Evolutionary conservation across 2,888 invertebrate species (phyloP).

Genomic region (Drosophila robusta): DNA sequence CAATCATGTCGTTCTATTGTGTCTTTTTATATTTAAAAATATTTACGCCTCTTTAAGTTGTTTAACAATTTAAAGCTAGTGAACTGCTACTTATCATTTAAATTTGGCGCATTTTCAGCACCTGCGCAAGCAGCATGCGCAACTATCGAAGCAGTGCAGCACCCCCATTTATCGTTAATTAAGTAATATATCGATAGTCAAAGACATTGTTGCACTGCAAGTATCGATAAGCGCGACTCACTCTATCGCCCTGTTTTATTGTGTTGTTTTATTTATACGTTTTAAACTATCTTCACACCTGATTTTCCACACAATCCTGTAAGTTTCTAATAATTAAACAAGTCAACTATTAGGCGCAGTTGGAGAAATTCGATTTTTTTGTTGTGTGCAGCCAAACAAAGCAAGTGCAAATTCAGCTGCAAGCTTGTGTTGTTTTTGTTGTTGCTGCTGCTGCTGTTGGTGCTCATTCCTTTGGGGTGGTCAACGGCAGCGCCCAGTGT

Average conservation of each 20-base stretch:
- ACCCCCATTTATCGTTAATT: constrained; percentile 9
- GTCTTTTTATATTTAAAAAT: constrained; percentile 6
- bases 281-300: constrained; percentile 60
- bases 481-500: constrained; percentile 30
- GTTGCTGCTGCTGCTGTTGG: constrained; percentile 30
- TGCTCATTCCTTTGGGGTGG: constrained; percentile 46
- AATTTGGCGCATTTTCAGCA: constrained; percentile 31
- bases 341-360: constrained; percentile 22
- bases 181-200: constrained; percentile 32
- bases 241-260: constrained; percentile 64
- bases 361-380: constrained; percentile 9
- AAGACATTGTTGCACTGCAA: constrained; percentile 48
- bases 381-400: constrained; percentile 41
- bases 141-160: constrained; percentile 39
- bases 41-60: constrained; percentile 45
- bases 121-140: constrained; percentile 40
- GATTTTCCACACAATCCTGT: constrained; percentile 63
- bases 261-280: constrained; percentile 71
- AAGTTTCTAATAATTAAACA: constrained; percentile 64
- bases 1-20: constrained; percentile 54
- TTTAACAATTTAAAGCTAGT: constrained; percentile 8
- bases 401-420: constrained; percentile 69
- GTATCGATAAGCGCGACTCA: constrained; percentile 56
- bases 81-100: constrained; percentile 13
- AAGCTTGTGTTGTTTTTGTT: constrained; percentile 39